phyloP scores from a whole-genome alignment of 2,797 vertebrate genomes.

The Rhabdomys pumilio region DNA sequence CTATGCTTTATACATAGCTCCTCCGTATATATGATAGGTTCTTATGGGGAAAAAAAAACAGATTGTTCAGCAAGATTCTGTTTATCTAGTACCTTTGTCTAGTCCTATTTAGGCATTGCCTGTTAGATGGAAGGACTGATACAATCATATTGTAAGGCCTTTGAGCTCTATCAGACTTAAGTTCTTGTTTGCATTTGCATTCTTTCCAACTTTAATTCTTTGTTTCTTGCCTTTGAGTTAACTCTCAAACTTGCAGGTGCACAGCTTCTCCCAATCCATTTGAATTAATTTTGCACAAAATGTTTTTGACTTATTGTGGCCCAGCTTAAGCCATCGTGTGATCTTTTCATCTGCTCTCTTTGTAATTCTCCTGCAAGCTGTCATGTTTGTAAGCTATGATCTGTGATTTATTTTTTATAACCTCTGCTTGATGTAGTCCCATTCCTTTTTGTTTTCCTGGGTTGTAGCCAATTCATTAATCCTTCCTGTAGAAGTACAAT shows the following conservation, averaged over 20 bases:
- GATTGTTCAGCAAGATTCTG: background rate
- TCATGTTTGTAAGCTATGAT: constrained; percentile 61
- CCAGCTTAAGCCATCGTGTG: constrained; percentile 76
- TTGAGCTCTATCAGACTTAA: background rate
- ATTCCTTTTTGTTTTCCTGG: constrained; percentile 78
- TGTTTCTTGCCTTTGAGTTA: constrained; percentile 69
- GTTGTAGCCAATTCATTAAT: constrained; percentile 74
- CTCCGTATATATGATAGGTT: background rate
- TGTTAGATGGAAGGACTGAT: background rate
- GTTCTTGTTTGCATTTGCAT: constrained; percentile 58
- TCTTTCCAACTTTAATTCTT: constrained; percentile 56
- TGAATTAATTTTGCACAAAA: constrained; percentile 76
- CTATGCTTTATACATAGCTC: background rate
- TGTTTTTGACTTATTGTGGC: constrained; percentile 44
- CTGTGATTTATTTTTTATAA: constrained; percentile 6
- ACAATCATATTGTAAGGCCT: background rate
- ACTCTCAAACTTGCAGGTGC: constrained; percentile 40
- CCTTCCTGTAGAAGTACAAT: constrained; percentile 53
- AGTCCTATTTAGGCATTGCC: background rate
- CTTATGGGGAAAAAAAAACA: background rate
- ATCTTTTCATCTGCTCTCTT: constrained; percentile 75
- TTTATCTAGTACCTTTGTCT: background rate
- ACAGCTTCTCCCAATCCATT: constrained; percentile 66
- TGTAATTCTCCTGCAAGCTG: constrained; percentile 77
- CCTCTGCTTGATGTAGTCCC: background rate